Evolutionary conservation across 2,888 invertebrate species (phyloP).

Genomic region (Diloba caeruleocephala): DNA sequence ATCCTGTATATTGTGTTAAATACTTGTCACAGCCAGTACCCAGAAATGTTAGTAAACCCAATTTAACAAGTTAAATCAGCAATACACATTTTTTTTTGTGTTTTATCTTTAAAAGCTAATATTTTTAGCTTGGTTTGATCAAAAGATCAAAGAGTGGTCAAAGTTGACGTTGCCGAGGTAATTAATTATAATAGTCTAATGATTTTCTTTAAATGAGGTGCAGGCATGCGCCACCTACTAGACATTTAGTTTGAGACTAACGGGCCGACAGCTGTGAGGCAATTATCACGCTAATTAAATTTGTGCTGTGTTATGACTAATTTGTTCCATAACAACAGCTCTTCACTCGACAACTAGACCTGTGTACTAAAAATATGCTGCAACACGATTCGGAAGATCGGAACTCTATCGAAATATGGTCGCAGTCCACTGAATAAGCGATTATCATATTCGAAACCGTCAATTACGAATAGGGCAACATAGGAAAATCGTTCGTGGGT

Average conservation of each 20-base stretch:
- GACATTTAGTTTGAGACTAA: slow-evolving; percentile 57
- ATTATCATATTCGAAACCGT: too few relatives aligned
- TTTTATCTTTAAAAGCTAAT: too few relatives aligned
- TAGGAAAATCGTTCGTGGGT: too few relatives aligned
- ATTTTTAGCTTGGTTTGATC: not conserved
- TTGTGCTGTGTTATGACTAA: slow-evolving; percentile 81
- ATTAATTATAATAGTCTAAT: slow-evolving; percentile 1
- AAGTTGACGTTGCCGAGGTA: not conserved
- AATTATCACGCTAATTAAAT: slow-evolving; percentile 84
- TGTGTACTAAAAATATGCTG: slow-evolving; percentile 48
- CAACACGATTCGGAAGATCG: not conserved
- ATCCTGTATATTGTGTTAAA: too few relatives aligned
- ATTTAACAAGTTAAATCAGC: too few relatives aligned
- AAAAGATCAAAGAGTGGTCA: not conserved
- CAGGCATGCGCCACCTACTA: slow-evolving; percentile 6
- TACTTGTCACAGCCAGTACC: too few relatives aligned
- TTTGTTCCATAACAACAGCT: slow-evolving; percentile 75
- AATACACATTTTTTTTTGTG: too few relatives aligned
- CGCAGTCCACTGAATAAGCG: too few relatives aligned
- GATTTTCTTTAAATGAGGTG: slow-evolving; percentile 24
- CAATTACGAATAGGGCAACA: too few relatives aligned
- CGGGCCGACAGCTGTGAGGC: slow-evolving; percentile 59
- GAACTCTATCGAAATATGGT: too few relatives aligned
- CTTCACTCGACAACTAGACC: slow-evolving; percentile 52
- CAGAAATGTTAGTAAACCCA: too few relatives aligned